Percentiles rank a stretch among this genome's conserved stretches.
Evolutionary conservation across 2,797 vertebrate genomes (phyloP).

Genomic region (Fringilla coelebs): DNA sequence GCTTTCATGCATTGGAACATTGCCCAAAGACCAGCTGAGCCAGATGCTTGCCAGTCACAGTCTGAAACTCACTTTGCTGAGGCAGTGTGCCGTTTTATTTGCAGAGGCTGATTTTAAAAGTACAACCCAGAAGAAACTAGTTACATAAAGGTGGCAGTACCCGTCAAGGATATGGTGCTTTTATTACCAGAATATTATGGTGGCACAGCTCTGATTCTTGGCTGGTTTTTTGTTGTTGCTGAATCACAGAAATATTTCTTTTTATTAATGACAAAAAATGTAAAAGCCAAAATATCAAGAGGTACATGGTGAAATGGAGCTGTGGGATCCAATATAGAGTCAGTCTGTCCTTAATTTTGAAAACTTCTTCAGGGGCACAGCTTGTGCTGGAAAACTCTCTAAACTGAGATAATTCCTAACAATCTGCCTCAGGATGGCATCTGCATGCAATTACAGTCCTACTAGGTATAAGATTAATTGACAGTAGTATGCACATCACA

Average conservation of each 20-base stretch:
- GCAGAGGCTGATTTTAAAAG: neutral
- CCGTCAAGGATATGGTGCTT: neutral
- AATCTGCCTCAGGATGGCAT: neutral
- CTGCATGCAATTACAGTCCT: neutral
- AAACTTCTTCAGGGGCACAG: neutral
- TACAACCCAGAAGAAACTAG: neutral
- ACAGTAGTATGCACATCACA: neutral
- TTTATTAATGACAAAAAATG: neutral
- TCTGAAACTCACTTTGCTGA: neutral
- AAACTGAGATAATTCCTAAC: neutral
- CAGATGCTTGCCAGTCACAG: neutral
- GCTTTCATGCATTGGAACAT: neutral
- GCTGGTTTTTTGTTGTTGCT: neutral
- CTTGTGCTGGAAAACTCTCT: neutral
- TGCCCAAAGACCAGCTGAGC: neutral
- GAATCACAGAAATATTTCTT: neutral
- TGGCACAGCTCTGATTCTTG: neutral
- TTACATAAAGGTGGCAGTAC: neutral
- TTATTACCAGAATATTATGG: neutral
- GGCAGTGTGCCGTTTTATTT: neutral
- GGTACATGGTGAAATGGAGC: neutral
- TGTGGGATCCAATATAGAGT: neutral
- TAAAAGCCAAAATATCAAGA: neutral
- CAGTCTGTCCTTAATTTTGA: neutral
- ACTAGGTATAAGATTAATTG: neutral